phyloP scores from a whole-genome alignment of 1,140 invertebrate species.

The Eciton burchellii region DNA sequence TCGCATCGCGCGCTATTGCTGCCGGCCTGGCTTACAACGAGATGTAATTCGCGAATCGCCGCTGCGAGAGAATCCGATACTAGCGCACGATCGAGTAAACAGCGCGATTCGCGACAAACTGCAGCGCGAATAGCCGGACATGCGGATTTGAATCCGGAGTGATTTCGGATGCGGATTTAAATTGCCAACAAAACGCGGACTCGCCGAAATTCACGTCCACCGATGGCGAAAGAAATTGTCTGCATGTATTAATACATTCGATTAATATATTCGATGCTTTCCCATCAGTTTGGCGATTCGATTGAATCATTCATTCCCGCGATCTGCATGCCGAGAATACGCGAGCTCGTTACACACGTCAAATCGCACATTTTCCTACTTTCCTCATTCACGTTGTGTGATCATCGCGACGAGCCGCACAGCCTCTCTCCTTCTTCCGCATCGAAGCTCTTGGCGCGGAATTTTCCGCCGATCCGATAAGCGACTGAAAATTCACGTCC shows the following conservation, averaged over 20 bases:
- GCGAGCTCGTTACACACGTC: no score
- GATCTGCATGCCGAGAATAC: no score
- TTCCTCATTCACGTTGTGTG: no score
- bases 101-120: not conserved
- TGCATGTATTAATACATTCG: slow-evolving; percentile 13
- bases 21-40: slow-evolving; percentile 40
- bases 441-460: slow-evolving; percentile 1
- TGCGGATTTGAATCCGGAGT: slow-evolving; percentile 9
- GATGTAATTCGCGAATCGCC: slow-evolving; percentile 45
- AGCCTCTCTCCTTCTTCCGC: not conserved
- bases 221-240: not conserved
- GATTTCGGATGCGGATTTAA: slow-evolving; percentile 4
- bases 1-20: slow-evolving; percentile 28
- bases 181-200: no score
- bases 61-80: slow-evolving; percentile 38
- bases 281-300: no score
- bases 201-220: not conserved
- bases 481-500: slow-evolving; percentile 8
- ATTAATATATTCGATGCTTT: no score
- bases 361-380: no score
- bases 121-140: not conserved
- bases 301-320: no score
- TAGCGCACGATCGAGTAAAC: not conserved
- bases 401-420: not conserved
- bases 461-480: slow-evolving; percentile 1